phyloP scores from a whole-genome alignment of 30 jellyfish, hydroid and myxozoan genomes.

The Aurelia sp. region DNA sequence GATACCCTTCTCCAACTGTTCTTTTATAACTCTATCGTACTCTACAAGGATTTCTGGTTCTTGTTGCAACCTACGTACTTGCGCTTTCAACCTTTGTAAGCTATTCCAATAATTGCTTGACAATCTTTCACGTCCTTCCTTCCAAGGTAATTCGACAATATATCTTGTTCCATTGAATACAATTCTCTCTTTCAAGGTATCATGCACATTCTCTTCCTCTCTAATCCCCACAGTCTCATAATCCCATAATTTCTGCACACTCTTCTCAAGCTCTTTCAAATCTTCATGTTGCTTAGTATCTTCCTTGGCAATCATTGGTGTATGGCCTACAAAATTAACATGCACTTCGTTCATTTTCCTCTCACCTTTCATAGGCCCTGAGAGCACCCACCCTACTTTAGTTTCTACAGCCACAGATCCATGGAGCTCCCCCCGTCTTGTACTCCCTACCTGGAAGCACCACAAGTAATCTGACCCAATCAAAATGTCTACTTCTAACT shows the following conservation, averaged over 20 bases:
- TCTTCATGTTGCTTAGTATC: neutral
- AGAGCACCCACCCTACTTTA: neutral
- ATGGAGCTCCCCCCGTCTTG: neutral
- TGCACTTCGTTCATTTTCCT: neutral
- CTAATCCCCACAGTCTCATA: no score
- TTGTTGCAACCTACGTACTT: constrained; percentile 4
- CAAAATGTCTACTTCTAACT: neutral
- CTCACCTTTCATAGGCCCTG: neutral
- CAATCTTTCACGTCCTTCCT: constrained; percentile 15
- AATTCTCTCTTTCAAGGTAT: neutral
- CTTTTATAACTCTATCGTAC: constrained; percentile 2
- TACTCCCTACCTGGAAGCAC: neutral
- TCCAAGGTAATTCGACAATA: constrained; percentile 18
- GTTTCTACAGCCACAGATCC: neutral
- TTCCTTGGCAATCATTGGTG: neutral
- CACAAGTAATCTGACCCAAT: neutral
- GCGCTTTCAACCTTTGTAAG: constrained; percentile 20
- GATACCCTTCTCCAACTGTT: constrained; percentile 25
- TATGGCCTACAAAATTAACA: neutral
- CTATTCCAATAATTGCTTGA: constrained; percentile 9
- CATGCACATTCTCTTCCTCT: no score
- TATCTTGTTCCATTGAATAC: constrained; percentile 12
- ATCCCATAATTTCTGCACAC: no score
- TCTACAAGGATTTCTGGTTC: constrained; percentile 18
- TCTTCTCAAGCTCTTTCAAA: neutral